A percentile compares a stretch with the other conserved stretches of the same genome.
Evolutionary conservation across 2,888 invertebrate species (phyloP).

Genomic region (Shargacucullia verbasci): DNA sequence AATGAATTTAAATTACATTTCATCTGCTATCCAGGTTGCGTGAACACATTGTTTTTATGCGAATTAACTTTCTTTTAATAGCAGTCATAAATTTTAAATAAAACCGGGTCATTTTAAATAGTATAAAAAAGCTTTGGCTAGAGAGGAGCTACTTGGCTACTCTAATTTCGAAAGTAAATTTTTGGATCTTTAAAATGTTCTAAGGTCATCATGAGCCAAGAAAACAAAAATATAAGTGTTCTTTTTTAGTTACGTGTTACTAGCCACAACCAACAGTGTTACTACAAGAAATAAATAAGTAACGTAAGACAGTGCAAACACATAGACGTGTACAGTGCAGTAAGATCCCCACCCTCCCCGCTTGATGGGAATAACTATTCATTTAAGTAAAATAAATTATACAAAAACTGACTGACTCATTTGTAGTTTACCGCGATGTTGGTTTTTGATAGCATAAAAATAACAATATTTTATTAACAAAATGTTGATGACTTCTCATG

Average conservation of each 20-base stretch:
- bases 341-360: conserved; percentile 63
- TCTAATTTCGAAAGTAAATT: too few relatives aligned
- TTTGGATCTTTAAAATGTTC: too few relatives aligned
- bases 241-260: conserved; percentile 6
- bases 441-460: conserved; percentile 12
- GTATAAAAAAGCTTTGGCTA: too few relatives aligned
- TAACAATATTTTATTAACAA: too few relatives aligned
- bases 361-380: conserved; percentile 61
- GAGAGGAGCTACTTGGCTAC: too few relatives aligned
- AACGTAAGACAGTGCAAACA: conserved; percentile 79
- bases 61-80: too few relatives aligned
- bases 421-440: conserved; percentile 12
- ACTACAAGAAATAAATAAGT: conserved; percentile 33
- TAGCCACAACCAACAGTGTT: conserved; percentile 34
- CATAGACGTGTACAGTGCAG: conserved; percentile 65
- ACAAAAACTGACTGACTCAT: conserved; percentile 16
- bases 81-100: too few relatives aligned
- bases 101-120: too few relatives aligned
- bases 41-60: too few relatives aligned
- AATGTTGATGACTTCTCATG: too few relatives aligned
- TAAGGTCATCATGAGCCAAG: background rate
- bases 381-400: background rate
- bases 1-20: too few relatives aligned
- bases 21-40: too few relatives aligned
- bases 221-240: background rate